phyloP scores from a whole-genome alignment of 2,113 vertebrate species.

The Calidris pugnax region DNA sequence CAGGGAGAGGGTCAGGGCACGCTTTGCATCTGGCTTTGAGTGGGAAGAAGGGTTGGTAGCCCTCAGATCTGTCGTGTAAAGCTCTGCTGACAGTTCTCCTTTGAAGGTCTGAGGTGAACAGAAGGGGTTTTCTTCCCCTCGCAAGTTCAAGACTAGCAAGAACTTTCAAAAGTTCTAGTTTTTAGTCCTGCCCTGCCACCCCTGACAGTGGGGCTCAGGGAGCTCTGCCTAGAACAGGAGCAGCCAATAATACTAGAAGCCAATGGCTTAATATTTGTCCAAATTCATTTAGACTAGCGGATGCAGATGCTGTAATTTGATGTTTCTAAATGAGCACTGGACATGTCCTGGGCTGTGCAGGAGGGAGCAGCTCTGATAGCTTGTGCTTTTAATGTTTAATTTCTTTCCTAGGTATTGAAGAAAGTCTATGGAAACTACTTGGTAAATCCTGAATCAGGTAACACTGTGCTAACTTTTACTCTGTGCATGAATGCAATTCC shows the following conservation, averaged over 20 bases:
- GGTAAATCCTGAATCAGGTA: slow-evolving; percentile 88
- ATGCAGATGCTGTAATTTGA: not conserved
- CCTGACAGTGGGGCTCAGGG: not conserved
- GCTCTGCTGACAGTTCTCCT: not conserved
- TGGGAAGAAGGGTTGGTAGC: not conserved
- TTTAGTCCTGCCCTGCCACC: not conserved
- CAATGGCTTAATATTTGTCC: not conserved
- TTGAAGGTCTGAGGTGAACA: not conserved
- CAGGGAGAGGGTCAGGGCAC: not conserved
- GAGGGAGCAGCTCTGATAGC: not conserved
- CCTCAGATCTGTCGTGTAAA: not conserved
- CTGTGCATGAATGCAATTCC: not conserved
- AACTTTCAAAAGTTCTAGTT: not conserved
- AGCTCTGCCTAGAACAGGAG: not conserved
- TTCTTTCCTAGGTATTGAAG: slow-evolving; percentile 86
- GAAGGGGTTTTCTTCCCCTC: not conserved
- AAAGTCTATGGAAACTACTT: slow-evolving; percentile 89
- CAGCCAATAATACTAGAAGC: not conserved
- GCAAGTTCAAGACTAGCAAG: not conserved
- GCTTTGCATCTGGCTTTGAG: not conserved
- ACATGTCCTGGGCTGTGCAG: not conserved
- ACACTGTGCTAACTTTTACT: slow-evolving; percentile 19
- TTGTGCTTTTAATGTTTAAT: not conserved
- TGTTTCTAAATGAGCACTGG: not conserved
- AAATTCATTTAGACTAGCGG: not conserved